A percentile compares a stretch with the other conserved stretches of the same genome.
Conservation (phyloP, 1,140 invertebrate species). For the Aphelinus atriplicis region DNA sequence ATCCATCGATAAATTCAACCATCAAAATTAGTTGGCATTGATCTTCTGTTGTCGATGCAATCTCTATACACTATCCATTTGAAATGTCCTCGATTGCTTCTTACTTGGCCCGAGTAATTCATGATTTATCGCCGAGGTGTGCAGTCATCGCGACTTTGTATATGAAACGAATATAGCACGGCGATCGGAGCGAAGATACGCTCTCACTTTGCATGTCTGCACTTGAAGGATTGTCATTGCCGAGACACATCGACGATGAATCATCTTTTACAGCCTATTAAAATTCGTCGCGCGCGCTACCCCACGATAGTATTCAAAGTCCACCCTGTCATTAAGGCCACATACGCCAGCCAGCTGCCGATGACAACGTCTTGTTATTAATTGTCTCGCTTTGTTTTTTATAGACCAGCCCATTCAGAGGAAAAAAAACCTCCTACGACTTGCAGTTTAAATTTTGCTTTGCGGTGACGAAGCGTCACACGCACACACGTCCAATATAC, state of each 20-base stretch:
- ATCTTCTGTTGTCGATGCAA: no score
- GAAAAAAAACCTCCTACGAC: no score
- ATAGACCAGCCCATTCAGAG: neutral
- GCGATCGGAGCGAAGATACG: conserved; percentile 4
- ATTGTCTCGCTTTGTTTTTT: conserved; percentile 29
- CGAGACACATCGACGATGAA: conserved; percentile 29
- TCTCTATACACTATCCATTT: no score
- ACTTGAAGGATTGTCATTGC: conserved; percentile 35
- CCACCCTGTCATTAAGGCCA: conserved; percentile 37
- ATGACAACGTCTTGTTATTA: conserved; percentile 37
- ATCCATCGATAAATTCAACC: no score
- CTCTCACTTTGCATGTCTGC: conserved; percentile 31
- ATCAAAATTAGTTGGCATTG: no score
- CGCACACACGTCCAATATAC: no score
- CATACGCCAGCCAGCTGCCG: conserved; percentile 20
- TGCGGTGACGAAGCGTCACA: no score
- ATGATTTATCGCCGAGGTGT: no score
- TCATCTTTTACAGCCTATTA: conserved; percentile 40
- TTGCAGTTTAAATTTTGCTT: no score
- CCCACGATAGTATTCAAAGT: conserved; percentile 35
- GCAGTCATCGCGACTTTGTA: no score
- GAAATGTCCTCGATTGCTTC: no score
- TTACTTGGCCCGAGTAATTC: no score
- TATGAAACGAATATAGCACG: neutral
- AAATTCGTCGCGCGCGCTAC: conserved; percentile 32